Conservation (phyloP, 2,113 vertebrate genomes). For the Cyprinodon brontotheroides region DNA sequence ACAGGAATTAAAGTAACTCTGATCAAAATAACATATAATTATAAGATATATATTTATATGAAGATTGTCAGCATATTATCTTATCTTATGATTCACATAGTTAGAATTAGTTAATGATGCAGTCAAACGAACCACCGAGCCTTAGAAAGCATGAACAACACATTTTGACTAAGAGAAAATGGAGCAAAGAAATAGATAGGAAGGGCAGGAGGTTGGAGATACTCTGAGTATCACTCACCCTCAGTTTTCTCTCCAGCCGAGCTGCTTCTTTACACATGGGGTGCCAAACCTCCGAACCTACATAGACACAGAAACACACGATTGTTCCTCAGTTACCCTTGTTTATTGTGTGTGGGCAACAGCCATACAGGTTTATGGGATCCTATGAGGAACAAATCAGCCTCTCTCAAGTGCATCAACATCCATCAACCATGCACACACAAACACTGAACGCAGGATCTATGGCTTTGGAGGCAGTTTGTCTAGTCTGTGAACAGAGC, state of each 20-base stretch:
- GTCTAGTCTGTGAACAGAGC: conserved; percentile 35
- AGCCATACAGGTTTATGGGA: conserved; percentile 41
- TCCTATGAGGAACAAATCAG: conserved; percentile 53
- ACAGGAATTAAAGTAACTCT: not conserved
- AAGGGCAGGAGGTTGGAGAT: conserved; percentile 4
- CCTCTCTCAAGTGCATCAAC: conserved; percentile 46
- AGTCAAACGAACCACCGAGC: not conserved
- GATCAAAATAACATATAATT: not conserved
- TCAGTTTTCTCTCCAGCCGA: conserved; percentile 92
- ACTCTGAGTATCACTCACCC: conserved; percentile 81
- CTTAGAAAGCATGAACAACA: conserved; percentile 9
- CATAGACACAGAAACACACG: conserved; percentile 37
- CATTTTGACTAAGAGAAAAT: conserved; percentile 7
- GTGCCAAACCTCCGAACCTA: conserved; percentile 97
- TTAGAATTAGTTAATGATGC: not conserved
- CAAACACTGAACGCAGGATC: not conserved
- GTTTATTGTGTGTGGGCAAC: conserved; percentile 38
- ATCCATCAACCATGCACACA: conserved; percentile 43
- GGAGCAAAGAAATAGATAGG: conserved; percentile 18
- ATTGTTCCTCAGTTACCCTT: conserved; percentile 17
- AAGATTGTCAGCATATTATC: not conserved
- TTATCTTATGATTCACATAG: not conserved
- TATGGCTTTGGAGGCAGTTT: conserved; percentile 25
- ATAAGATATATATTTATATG: not conserved
- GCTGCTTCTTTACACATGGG: conserved; percentile 95